Evolutionary conservation across 2,888 invertebrate species (phyloP), one percentile per base, ranked within the genome.

Genomic region (Poecilus cupreus): DNA sequence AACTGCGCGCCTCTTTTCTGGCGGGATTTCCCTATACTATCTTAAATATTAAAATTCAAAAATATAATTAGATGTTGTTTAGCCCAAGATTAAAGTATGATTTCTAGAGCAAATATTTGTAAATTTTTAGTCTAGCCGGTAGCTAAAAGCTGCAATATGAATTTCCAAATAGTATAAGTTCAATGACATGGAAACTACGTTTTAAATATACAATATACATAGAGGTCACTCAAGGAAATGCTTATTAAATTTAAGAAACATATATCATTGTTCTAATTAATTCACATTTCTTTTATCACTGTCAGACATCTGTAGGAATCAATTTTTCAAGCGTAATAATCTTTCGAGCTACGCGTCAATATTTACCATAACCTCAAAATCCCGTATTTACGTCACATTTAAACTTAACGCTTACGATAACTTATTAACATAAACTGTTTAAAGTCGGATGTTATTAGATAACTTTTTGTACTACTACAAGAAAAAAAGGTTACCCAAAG

Each of bases 401-500:
- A 13, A 60, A n/a, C 13, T 49, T 24, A 13, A 60, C 32, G 32
- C 32, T 32, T 20, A 22, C 13, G 72, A 72, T 75, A 75, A 75
- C 51, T 51, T 51, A 24, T 72, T 72, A 22, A 72, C 43, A 46
- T 72, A 68, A 1, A 18, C 54, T 20, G 32, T 46, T 5, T 13
- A 13, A 46, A 18, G 51, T 51, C 43, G 43, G 46, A 46, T 72
- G 46, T 32, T 51, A 26, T 75, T 51, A 75, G 75, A 75, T 75
- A 75, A 75, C 26, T 32, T 51, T 75, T 72, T 32, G 18, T 24
- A 11, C 32, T 13, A 70, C 70, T 18, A 32, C 6, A 43, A 70
- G 20, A 80, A 80, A 80, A 32, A 57, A 80, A 80, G 80, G 80
- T 80, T 72, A 72, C 72, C 80, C 80, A 80, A 80, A 80, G 80